phyloP scores from a whole-genome alignment of 2,888 invertebrate species.

The Gymnocheta viridis region DNA sequence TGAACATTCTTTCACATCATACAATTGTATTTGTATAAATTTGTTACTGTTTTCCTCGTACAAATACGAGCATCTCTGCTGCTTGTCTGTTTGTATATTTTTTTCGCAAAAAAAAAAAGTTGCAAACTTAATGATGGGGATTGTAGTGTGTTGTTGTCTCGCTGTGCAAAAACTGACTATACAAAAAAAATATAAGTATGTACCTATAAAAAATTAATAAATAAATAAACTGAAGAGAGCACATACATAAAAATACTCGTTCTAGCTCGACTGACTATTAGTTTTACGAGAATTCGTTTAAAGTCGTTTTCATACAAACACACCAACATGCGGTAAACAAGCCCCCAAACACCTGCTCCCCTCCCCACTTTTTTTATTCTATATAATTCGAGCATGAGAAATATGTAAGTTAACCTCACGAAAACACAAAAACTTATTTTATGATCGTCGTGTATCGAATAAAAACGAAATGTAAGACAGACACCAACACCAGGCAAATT shows the following conservation, averaged over 20 bases:
- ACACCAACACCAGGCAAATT: slow-evolving; percentile 17
- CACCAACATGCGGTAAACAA: slow-evolving; percentile 32
- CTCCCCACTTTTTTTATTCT: background rate
- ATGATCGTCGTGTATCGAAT: slow-evolving; percentile 30
- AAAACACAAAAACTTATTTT: slow-evolving; percentile 27
- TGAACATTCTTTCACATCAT: slow-evolving; percentile 25
- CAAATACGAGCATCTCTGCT: background rate
- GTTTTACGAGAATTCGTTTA: slow-evolving; percentile 17
- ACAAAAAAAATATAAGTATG: no score
- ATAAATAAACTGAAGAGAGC: background rate
- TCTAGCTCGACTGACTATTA: slow-evolving; percentile 47
- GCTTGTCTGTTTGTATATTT: background rate
- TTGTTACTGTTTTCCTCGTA: background rate
- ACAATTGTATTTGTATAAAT: background rate
- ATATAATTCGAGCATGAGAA: background rate
- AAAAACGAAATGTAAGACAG: slow-evolving; percentile 1
- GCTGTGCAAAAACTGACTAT: slow-evolving; percentile 29
- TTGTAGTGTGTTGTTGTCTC: slow-evolving; percentile 18
- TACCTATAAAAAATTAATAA: background rate
- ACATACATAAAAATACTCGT: slow-evolving; percentile 30
- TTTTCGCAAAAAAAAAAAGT: slow-evolving; percentile 4
- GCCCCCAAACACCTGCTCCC: slow-evolving; percentile 34
- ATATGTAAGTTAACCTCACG: background rate
- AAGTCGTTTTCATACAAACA: background rate
- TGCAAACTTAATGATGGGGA: slow-evolving; percentile 39